phyloP scores from a whole-genome alignment of 2,797 vertebrate species.

The Epinephelus coioides region DNA sequence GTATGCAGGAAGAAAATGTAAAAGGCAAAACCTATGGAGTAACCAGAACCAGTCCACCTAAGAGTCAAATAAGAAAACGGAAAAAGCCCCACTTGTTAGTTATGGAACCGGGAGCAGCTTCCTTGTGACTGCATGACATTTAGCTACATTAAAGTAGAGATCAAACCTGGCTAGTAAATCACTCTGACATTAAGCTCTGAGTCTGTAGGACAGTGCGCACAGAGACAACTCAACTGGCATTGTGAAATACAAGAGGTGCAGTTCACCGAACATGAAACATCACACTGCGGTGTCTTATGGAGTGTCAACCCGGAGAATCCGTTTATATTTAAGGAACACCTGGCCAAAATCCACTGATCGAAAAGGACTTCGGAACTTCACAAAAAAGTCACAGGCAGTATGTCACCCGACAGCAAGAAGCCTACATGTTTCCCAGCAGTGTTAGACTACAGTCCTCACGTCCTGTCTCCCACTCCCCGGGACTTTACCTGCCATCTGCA shows the following conservation, averaged over 20 bases:
- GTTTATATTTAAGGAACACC: neutral
- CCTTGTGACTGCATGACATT: neutral
- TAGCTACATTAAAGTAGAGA: neutral
- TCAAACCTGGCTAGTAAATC: neutral
- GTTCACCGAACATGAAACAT: neutral
- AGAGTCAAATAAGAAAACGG: neutral
- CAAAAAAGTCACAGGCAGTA: neutral
- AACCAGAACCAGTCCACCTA: neutral
- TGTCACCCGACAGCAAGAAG: neutral
- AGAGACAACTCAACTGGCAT: neutral
- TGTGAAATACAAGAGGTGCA: neutral
- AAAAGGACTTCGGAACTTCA: neutral
- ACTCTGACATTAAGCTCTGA: neutral
- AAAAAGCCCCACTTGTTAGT: neutral
- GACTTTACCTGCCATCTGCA: constrained; percentile 97
- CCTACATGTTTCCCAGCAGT: neutral
- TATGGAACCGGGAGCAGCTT: neutral
- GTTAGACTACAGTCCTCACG: neutral
- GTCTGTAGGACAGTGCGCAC: neutral
- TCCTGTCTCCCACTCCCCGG: constrained; percentile 4
- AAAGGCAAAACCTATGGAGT: neutral
- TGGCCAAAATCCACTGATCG: neutral
- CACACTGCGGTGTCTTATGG: neutral
- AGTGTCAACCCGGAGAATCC: neutral
- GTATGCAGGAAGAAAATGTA: constrained; percentile 15